Evolutionary conservation across 2,888 invertebrate genomes (phyloP), one percentile per base, ranked within the genome.

Genomic region (Uloborus plumipes): DNA sequence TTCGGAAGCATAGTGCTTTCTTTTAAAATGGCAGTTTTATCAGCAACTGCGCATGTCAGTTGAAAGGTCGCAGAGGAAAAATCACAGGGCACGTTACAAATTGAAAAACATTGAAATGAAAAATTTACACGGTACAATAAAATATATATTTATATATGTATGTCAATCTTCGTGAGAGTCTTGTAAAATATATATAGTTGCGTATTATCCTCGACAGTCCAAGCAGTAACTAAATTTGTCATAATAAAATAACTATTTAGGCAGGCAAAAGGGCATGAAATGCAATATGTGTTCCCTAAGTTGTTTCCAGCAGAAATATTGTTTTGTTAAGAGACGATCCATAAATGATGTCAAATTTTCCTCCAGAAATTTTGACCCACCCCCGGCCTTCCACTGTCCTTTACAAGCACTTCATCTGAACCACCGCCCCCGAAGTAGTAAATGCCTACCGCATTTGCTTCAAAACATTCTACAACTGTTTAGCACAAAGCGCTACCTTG

Each of bases 181-280:
- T 78, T 70, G 58, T 72, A 66, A 66, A 78, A 78, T 78, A 78
- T 78, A 59, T 65, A 47, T 18, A 53, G 72, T 39, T 39, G 26
- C 39, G n/a, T 61, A 31, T 59, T 58, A 64, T 70, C 39, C 62
- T 47, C 64, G 55, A 65, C 66, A 72, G 39, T 31, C 55, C n/a
- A 53, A 74, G 76, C 22, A 69, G 64, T 51, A 71, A 72, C 58
- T 39, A 50, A 72, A 16, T 72, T 79, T 66, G 65, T 50, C 18
- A 50, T 79, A 79, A 51, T 79, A 72, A 79, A 79, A 79, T 79
- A 79, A 78, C 20, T 51, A 61, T 67, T 79, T 64, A 64, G 64
- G 53, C 70, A 79, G 71, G 78, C 72, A 66, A 31, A 72, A 31
- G 66, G 61, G 7, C 39, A 59, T 59, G 61, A 79, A 79, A 79